These are phyloP conservation scores for Coreoperca whiteheadi DNA, from an alignment of 2,113 vertebrate genomes.

Conservation along the genomic window DNA sequence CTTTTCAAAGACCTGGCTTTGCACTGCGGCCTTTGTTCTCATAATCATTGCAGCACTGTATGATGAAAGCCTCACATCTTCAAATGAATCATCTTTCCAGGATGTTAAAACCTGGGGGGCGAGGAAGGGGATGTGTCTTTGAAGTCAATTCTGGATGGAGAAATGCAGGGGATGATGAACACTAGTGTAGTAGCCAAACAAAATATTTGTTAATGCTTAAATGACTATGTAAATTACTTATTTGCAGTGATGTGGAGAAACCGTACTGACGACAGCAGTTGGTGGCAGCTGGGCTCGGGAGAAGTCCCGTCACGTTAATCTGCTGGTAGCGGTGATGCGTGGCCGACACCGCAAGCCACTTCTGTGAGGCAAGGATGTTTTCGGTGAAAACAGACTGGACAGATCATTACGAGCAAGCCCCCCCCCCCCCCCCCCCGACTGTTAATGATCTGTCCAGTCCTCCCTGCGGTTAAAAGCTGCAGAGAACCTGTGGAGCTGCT, in stretches of 20 bases:
- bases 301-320: conserved; percentile 10
- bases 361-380: conserved; percentile 1
- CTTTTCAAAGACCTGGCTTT: conserved; percentile 35
- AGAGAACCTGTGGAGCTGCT: neutral
- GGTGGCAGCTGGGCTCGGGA: neutral
- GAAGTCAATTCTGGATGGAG: conserved; percentile 25
- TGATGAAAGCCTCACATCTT: conserved; percentile 55
- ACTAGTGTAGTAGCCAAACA: neutral
- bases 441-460: conserved; percentile 8
- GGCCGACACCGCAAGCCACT: neutral
- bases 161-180: neutral
- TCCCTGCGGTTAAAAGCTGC: neutral
- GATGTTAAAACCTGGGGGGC: conserved; percentile 14
- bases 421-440: neutral
- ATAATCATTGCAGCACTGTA: conserved; percentile 2
- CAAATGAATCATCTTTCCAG: conserved; percentile 44
- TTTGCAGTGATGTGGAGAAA: neutral
- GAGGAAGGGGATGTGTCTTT: conserved; percentile 38
- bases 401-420: conserved; percentile 5
- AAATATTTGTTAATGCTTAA: conserved; percentile 11
- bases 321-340: neutral
- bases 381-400: neutral
- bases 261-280: neutral
- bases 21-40: conserved; percentile 55
- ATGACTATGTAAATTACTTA: conserved; percentile 3